A percentile compares a stretch with the other conserved stretches of the same genome.
Conservation (phyloP, 2,113 vertebrate species). For the Martes martes region DNA sequence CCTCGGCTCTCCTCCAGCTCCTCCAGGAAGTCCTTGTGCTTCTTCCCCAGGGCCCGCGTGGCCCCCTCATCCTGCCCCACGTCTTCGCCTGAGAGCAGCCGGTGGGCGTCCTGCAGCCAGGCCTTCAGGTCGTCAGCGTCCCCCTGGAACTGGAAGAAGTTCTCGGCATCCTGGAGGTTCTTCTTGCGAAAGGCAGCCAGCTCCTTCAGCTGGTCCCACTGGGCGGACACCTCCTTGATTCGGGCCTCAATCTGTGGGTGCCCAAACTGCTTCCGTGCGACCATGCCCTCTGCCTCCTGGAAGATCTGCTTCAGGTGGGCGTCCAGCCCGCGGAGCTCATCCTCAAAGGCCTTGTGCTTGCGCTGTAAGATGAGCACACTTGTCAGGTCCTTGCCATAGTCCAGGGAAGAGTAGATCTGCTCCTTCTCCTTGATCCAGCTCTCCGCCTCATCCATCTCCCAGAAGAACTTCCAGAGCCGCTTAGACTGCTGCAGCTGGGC, state of each 20-base stretch:
- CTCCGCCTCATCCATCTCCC: slow-evolving; percentile 94
- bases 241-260: slow-evolving; percentile 83
- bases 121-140: slow-evolving; percentile 92
- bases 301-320: slow-evolving; percentile 84
- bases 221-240: slow-evolving; percentile 81
- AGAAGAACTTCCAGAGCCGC: slow-evolving; percentile 93
- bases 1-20: slow-evolving; percentile 85
- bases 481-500: slow-evolving; percentile 91
- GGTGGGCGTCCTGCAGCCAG: slow-evolving; percentile 88
- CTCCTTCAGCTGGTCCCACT: slow-evolving; percentile 95
- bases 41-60: slow-evolving; percentile 89
- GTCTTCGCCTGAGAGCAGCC: slow-evolving; percentile 87
- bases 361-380: slow-evolving; percentile 92
- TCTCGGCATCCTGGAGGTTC: slow-evolving; percentile 89
- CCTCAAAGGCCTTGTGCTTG: slow-evolving; percentile 94
- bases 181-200: slow-evolving; percentile 91
- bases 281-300: slow-evolving; percentile 86
- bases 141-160: slow-evolving; percentile 96
- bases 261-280: slow-evolving; percentile 84
- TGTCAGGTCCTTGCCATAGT: slow-evolving; percentile 95
- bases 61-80: slow-evolving; percentile 93
- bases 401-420: slow-evolving; percentile 93
- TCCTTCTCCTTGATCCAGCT: slow-evolving; percentile 98
- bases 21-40: slow-evolving; percentile 88
- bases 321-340: slow-evolving; percentile 89